Conservation (phyloP, 2,888 invertebrate species). For the Epinotia demarniana region DNA sequence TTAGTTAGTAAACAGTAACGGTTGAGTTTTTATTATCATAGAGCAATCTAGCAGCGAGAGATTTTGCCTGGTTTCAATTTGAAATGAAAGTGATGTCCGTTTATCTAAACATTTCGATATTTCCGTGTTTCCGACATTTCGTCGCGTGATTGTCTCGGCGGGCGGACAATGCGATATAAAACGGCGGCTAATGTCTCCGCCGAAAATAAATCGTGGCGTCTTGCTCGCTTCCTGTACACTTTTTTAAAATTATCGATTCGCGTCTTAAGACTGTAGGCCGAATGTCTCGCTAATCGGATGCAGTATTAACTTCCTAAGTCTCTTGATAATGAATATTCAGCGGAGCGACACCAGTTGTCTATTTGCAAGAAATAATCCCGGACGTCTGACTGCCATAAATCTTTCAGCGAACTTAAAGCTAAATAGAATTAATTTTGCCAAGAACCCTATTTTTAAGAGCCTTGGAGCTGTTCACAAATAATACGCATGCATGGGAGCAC, state of each 20-base stretch:
- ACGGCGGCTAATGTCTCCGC: constrained; percentile 59
- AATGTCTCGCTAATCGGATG: constrained; percentile 64
- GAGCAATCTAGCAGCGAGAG: constrained; percentile 5
- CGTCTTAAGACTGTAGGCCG: constrained; percentile 46
- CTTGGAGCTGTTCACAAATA: constrained; percentile 22
- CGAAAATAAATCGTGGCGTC: constrained; percentile 60
- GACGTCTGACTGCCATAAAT: constrained; percentile 66
- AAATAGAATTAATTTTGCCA: constrained; percentile 45
- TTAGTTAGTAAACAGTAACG: constrained; percentile 28
- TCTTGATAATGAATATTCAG: constrained; percentile 75
- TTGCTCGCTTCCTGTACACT: constrained; percentile 51
- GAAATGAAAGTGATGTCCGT: neutral
- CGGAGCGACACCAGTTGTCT: constrained; percentile 69
- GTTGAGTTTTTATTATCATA: constrained; percentile 7
- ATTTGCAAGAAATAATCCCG: constrained; percentile 73
- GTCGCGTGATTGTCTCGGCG: neutral
- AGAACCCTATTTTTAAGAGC: constrained; percentile 38
- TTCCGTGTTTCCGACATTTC: constrained; percentile 7
- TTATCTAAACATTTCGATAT: constrained; percentile 6
- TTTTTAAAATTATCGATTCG: constrained; percentile 47
- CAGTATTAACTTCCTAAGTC: constrained; percentile 61
- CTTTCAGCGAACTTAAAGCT: constrained; percentile 54
- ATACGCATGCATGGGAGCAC: constrained; percentile 10
- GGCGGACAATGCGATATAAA: constrained; percentile 52
- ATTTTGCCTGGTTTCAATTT: neutral